Evolutionary conservation across 2,888 invertebrate species (phyloP), one percentile per base, ranked within the genome.

Genomic region (Ceramica pisi): DNA sequence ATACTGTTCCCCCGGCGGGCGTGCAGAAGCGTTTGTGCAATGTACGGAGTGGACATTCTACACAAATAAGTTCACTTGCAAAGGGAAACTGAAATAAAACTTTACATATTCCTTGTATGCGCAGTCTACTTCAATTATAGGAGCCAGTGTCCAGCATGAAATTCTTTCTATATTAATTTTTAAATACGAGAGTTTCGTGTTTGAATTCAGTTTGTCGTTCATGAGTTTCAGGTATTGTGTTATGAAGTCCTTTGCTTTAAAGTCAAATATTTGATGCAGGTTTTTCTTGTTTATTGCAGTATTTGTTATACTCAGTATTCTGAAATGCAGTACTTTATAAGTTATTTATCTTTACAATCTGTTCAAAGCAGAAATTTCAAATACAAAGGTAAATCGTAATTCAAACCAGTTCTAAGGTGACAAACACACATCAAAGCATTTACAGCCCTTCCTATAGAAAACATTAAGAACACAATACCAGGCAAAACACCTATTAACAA

Each of bases 41-140:
- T 79, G 67, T 81, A 78, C 82, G 71, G 83, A 88, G 80, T 87
- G 90, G 88, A 90, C 88, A 89, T 88, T 88, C 88, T 82, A 67
- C 82, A 83, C 87, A 89, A 90, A 89, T 88, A 91, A 92, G 82
- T 84, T 80, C 82, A 84, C 78, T 84, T 86, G 76, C 82, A 80
- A 89, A 90, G 88, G 87, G 83, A 86, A 86, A 87, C 70, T 82
- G 78, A 90, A 92, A 93, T 91, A 92, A 81, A 85, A 89, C 86
- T 87, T 89, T 88, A 91, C 89, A 90, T 89, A 90, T 86, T 87
- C 84, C 86, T 79, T 69, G 67, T 74, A 71, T 87, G 77, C 72
- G 80, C 82, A 83, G 84, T 86, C 87, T 75, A 78, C 84, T 90
- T 88, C 89, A 92, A 91, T 92, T 92, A 92, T 89, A 90, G 88